Base-by-base conservation (phyloP, 2,888 invertebrate species). In the Trichopoda pennipes region DNA sequence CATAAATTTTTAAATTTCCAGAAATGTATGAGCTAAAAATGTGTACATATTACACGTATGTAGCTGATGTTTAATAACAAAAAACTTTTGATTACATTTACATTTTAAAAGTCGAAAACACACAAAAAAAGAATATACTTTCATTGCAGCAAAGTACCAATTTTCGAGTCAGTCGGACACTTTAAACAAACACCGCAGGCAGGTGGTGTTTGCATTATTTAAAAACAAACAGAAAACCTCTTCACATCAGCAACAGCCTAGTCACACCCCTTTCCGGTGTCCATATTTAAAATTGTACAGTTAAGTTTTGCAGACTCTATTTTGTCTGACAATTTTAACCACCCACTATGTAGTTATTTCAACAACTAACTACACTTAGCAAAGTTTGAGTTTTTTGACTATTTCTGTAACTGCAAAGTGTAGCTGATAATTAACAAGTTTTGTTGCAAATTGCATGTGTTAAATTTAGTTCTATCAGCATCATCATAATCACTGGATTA, bases 191-290 rank as follows among this genome's bases (percentile, higher is more conserved):
- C 56, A 63, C 63, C 69, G 70, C 73, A 79, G 56, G 53, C 72
- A 70, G 56, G 21, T 63, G 56, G 72, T 32, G 32, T 58, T 66
- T 61, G 53, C 23, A 60, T 53, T 61, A 69, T 47, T n/a, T 32
- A 42, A 42, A 78, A 66, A 63, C 42, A 55, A 69, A 68, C 28
- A 51, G 49, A 51, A 17, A 56, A 51, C 53, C 28, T 28, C 35
- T 42, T 23, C 9, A 42, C 70, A 49, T 17, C 35, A 35, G 4
- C 38, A 42, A 14, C 58, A 38, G 19, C 32, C 51, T 35, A 44
- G 42, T 60, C 32, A 79, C 79, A 61, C 79, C 73, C 55, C 49
- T 38, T 79, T 61, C 73, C 60, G 79, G 73, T 79, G 60, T 79
- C 60, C 60, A 60, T 79, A 3, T 53, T 60, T 21, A 14, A 66